These are phyloP conservation scores for Drosophila athabasca DNA, from an alignment of 1,140 invertebrate genomes.

Conservation along the genomic window DNA sequence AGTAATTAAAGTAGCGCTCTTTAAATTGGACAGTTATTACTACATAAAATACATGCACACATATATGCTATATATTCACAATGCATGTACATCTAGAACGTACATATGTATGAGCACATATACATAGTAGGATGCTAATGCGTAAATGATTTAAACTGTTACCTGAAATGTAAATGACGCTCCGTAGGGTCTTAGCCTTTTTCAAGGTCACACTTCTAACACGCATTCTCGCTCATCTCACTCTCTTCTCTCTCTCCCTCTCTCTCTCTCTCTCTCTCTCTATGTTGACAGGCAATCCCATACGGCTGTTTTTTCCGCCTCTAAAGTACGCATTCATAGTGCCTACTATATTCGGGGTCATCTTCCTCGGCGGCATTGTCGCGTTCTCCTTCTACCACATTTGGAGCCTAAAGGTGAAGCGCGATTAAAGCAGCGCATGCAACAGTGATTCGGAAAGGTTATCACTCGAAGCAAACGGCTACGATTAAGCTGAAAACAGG, in stretches of 20 bases:
- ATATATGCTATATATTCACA: no score
- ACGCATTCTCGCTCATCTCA: background rate
- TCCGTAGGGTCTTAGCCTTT: slow-evolving; percentile 21
- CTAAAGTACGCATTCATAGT: slow-evolving; percentile 86
- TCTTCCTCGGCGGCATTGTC: slow-evolving; percentile 87
- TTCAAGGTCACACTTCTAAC: slow-evolving; percentile 37
- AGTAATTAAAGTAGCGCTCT: slow-evolving; percentile 64
- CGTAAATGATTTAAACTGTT: slow-evolving; percentile 11
- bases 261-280: slow-evolving; percentile 11
- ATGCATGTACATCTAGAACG: no score
- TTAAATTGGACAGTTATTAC: slow-evolving; percentile 48
- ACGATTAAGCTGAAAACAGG: slow-evolving; percentile 24
- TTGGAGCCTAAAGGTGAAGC: slow-evolving; percentile 68
- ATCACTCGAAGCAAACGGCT: slow-evolving; percentile 9
- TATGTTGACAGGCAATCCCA: slow-evolving; percentile 84
- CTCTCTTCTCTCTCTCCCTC: background rate
- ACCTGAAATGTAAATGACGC: slow-evolving; percentile 33
- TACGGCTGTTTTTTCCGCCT: slow-evolving; percentile 86
- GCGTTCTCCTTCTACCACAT: slow-evolving; percentile 87
- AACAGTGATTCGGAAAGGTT: slow-evolving; percentile 10
- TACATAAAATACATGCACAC: background rate
- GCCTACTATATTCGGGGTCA: slow-evolving; percentile 86
- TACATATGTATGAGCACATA: background rate
- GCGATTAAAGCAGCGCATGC: slow-evolving; percentile 27
- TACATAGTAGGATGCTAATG: background rate